Base-by-base conservation (phyloP, 2,797 vertebrate genomes). In the Momotus momota region DNA sequence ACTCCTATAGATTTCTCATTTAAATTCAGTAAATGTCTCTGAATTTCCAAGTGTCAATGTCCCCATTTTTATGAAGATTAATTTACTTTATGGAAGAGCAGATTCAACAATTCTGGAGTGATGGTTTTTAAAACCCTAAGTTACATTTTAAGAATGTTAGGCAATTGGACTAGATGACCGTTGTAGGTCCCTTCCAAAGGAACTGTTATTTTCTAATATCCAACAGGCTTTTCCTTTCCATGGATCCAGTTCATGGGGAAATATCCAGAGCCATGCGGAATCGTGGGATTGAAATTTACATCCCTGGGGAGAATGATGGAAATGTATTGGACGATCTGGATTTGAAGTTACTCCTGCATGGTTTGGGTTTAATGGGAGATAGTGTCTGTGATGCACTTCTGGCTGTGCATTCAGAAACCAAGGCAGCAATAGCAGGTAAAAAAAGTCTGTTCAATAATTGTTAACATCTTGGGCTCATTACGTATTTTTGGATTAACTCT, bases 221-320 rank as follows among this genome's bases (percentile, higher is more conserved):
- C 51, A 48, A 72, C 93, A 99, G 99, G 91, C 97, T 99, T 94
- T 99, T 99, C 95, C 98, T 99, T 89, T 99, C 99, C 70, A 99
- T 99, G 99, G 99, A 99, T 97, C 99, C 99, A 25, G 81, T 95
- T 15, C 99, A 99, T 8, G 99, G 99, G 18, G 99, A 99, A 97
- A 99, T 99, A 97, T 99, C 99, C 88, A 98, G 99, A 96, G 99
- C 99, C 54, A 99, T 99, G 99, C 97, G 99, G 94, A 99, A 99
- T 97, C 98, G 99, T 93, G 99, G 99, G 29, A 98, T 99, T 92
- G 99, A 99, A 97, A 96, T 99, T 58, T 99, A 99, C 93, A 96
- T 99, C 97, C 98, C 99, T 11, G 99, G 98, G 51, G 99, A 99
- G 85, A 97, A 96, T 1, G 98, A 99, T 93, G 98, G 97, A 9